Evolutionary conservation across 2,113 vertebrate genomes (phyloP), one percentile per base, ranked within the genome.

Genomic region (Proteles cristata): DNA sequence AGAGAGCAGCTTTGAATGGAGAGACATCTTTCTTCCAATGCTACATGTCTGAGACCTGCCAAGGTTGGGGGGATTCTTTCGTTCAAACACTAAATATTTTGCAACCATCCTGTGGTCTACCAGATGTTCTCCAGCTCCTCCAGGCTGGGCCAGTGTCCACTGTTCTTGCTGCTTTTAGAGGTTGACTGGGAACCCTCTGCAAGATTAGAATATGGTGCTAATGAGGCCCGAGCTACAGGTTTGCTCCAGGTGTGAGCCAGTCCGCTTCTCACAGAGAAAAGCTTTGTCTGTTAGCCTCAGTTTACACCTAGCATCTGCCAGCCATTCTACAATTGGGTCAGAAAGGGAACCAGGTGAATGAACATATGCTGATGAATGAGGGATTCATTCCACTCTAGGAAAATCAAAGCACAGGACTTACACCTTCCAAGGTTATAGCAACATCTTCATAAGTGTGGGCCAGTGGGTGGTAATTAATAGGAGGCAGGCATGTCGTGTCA

Each of bases 71-170:
- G 68, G 7, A 79, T 58, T 73, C 35, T n/a, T 96, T 97, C 93
- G 76, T 97, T 93, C 58, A 97, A 93, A 97, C 63, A 93, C 0
- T 33, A 79, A 89, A 93, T 97, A 95, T 94, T 98, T 96, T 95
- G 48, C 79, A 87, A 61, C 73, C 80, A 71, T 77, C 77, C 89
- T 76, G 82, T 53, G 68, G 89, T 87, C 66, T 89, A 94, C 93
- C 97, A 98, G 93, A 97, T 98, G 96, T 97, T 95, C 83, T 43
- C 66, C 4, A 3, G 65, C 74, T 85, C 43, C 66, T 83, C 16
- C 7, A 43, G 14, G 28, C 76, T 33, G 82, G 33, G 14, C 23
- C 33, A 98, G 85, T 50, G 81, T 48, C 61, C 90, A 55, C 80
- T 97, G 68, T 96, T 90, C 66, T 83, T 43, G 2, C 77, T 88